These are phyloP conservation scores for Holothuria glaberrima DNA, from an alignment of 35 echinoderm and acorn worm genomes.

Conservation along the genomic window DNA sequence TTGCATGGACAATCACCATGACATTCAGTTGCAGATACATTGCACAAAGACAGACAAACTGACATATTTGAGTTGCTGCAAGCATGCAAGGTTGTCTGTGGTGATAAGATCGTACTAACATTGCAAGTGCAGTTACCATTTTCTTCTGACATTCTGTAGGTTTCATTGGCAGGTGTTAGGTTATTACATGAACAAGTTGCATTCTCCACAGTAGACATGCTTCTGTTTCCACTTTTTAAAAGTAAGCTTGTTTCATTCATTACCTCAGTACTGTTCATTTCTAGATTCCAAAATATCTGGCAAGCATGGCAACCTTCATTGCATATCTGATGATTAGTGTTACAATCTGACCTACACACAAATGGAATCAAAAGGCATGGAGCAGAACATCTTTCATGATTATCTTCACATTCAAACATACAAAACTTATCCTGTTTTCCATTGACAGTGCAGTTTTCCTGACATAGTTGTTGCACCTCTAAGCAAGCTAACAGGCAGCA, in stretches of 20 bases:
- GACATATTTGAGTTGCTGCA: conserved; percentile 1
- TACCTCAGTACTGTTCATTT: background rate
- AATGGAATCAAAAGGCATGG: background rate
- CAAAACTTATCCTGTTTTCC: conserved; percentile 4
- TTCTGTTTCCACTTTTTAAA: background rate
- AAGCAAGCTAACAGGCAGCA: background rate
- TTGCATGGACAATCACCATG: conserved; percentile 55
- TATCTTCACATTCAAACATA: conserved; percentile 11
- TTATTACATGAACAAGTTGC: background rate
- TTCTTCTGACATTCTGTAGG: background rate
- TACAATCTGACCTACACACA: conserved; percentile 11
- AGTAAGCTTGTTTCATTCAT: background rate
- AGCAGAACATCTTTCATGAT: background rate
- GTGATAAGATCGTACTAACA: background rate
- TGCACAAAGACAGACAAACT: conserved; percentile 25
- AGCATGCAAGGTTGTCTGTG: background rate
- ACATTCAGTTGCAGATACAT: conserved; percentile 30
- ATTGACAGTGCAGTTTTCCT: background rate
- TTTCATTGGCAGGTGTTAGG: background rate
- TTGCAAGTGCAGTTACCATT: background rate
- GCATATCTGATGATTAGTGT: background rate
- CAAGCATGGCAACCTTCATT: background rate
- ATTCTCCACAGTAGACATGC: background rate
- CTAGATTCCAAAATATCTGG: background rate
- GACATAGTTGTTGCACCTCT: background rate